Conservation (phyloP, 2,797 vertebrate species). For the Spinus olivaceus region DNA sequence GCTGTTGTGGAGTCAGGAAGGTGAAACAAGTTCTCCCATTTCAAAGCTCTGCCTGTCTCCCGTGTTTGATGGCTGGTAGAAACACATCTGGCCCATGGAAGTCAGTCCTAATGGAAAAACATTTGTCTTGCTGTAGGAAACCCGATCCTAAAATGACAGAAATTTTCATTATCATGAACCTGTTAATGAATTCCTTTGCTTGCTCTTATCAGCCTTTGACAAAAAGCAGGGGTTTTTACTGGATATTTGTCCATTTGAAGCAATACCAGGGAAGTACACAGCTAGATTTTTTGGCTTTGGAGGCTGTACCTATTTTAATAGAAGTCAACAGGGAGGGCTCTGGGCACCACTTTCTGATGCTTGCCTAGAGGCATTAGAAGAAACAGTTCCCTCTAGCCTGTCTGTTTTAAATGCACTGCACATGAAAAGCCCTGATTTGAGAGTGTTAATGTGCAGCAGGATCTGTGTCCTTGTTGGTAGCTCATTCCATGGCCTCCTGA, state of each 20-base stretch:
- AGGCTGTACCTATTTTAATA: background rate
- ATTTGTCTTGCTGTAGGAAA: background rate
- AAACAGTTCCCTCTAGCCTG: background rate
- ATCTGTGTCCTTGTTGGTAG: background rate
- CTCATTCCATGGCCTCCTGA: background rate
- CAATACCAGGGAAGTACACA: background rate
- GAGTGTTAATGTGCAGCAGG: background rate
- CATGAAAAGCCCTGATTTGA: background rate
- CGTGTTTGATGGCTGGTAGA: background rate
- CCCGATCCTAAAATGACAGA: background rate
- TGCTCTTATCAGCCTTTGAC: background rate
- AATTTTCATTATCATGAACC: constrained; percentile 37
- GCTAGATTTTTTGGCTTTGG: background rate
- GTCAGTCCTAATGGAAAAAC: background rate
- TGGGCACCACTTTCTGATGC: background rate
- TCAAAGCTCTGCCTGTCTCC: background rate
- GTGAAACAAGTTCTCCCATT: fast-evolving
- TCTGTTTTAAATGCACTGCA: background rate
- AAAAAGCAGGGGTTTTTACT: constrained; percentile 1
- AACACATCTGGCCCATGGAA: background rate
- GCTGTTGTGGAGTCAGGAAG: background rate
- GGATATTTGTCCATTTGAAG: background rate
- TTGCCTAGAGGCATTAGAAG: background rate
- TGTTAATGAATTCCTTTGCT: constrained; percentile 69
- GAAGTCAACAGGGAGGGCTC: background rate